phyloP scores from a whole-genome alignment of 2,797 vertebrate genomes.

The Capromys pilorides region DNA sequence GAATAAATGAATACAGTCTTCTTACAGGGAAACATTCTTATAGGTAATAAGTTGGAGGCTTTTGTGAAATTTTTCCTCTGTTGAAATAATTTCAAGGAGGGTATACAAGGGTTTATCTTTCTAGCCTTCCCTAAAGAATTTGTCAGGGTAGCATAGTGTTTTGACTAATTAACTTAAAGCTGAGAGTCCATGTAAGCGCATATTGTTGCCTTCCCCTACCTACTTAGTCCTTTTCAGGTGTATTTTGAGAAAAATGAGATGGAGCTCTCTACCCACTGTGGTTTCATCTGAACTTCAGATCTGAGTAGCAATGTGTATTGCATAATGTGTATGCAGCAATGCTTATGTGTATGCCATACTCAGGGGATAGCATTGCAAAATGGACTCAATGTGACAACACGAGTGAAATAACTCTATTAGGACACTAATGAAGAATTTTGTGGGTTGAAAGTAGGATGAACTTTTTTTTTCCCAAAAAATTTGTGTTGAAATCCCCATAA shows the following conservation, averaged over 20 bases:
- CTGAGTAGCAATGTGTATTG: fast-evolving
- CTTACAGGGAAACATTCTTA: not conserved
- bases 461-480: not conserved
- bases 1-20: not conserved
- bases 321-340: too few relatives aligned
- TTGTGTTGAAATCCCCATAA: not conserved
- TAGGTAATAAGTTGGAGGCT: not conserved
- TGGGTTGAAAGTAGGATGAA: not conserved
- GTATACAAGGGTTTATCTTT: constrained; percentile 15
- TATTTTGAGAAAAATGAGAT: not conserved
- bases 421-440: not conserved
- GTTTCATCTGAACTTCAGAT: not conserved
- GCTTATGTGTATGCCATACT: not conserved
- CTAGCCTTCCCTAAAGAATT: constrained; percentile 36
- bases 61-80: not conserved
- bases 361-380: not conserved
- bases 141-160: constrained; percentile 48
- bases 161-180: constrained; percentile 66
- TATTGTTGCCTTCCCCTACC: not conserved
- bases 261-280: not conserved
- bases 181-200: constrained; percentile 65
- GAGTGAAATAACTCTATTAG: not conserved
- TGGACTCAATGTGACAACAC: not conserved
- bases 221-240: not conserved
- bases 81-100: constrained; percentile 8